A percentile compares a stretch with the other conserved stretches of the same genome.
phyloP scores from a whole-genome alignment of 1,140 invertebrate genomes.

The Drosophila lowei region DNA sequence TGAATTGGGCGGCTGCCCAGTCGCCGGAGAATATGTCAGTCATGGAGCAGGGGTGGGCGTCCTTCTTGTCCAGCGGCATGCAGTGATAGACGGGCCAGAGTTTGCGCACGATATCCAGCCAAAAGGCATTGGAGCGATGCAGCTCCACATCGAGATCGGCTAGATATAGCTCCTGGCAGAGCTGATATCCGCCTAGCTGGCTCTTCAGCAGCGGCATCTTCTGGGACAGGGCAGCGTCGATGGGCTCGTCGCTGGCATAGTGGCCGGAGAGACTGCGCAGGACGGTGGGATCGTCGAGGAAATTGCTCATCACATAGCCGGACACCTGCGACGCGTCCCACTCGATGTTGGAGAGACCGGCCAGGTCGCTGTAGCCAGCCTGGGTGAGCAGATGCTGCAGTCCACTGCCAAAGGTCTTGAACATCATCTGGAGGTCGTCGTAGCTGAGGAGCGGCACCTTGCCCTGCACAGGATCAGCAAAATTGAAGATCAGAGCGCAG shows the following conservation, averaged over 20 bases:
- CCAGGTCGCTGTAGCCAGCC: slow-evolving; percentile 91
- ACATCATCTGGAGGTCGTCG: slow-evolving; percentile 89
- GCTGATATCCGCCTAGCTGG: slow-evolving; percentile 90
- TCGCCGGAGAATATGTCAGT: slow-evolving; percentile 88
- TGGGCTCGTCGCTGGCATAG: slow-evolving; percentile 88
- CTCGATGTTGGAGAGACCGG: slow-evolving; percentile 93
- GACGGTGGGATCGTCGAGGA: slow-evolving; percentile 89
- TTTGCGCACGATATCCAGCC: slow-evolving; percentile 89
- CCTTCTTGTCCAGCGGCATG: slow-evolving; percentile 89
- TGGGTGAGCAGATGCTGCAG: slow-evolving; percentile 92
- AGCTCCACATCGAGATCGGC: slow-evolving; percentile 93
- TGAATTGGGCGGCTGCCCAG: slow-evolving; percentile 90
- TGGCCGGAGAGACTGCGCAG: slow-evolving; percentile 89
- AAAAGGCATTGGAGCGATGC: slow-evolving; percentile 90
- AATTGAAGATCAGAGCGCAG: slow-evolving; percentile 92
- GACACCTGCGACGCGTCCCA: slow-evolving; percentile 94
- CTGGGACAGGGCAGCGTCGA: slow-evolving; percentile 87
- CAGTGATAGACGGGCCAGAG: slow-evolving; percentile 91
- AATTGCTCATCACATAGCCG: slow-evolving; percentile 91
- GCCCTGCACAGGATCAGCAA: slow-evolving; percentile 86
- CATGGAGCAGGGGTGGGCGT: slow-evolving; percentile 92
- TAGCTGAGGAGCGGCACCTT: slow-evolving; percentile 90
- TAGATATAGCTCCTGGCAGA: slow-evolving; percentile 92
- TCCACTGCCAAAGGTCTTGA: slow-evolving; percentile 92
- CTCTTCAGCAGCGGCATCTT: slow-evolving; percentile 86